Evolutionary conservation across 2,113 vertebrate genomes (phyloP), one percentile per base, ranked within the genome.

Genomic region (Solea solea): DNA sequence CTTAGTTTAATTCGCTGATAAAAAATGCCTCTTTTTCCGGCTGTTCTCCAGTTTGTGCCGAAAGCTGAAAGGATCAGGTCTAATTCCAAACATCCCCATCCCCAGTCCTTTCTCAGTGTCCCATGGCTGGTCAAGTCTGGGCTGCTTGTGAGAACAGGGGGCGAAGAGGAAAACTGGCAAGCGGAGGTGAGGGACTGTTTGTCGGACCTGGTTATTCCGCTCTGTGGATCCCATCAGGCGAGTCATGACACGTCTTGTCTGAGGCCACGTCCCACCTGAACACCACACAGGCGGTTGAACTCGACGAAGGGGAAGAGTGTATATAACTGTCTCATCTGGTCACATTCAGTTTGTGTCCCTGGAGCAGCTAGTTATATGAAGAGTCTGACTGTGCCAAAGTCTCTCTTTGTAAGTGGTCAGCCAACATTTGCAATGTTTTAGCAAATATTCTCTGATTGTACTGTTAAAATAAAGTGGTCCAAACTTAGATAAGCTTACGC

Each of bases 1-100:
- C 88, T 91, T 81, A 84, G 86, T 91, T 92, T 92, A 91, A 93
- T 92, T 90, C 87, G 82, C 88, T 88, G 91, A 90, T 91, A 86
- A 88, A 88, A 88, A 78, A 84, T 66, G 76, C 72, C 79, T 88
- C 59, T 76, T 84, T 14, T 82, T 80, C 55, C 48, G 68, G 62
- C 73, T 57, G 59, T 84, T 57, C 61, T 76, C 70, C 71, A 53
- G 73, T 76, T 86, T 46, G n/a, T 72, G 76, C 82, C 67, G 81
- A 88, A 83, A 88, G 84, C 87, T 71, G 79, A 85, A 79, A 70
- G 81, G 88, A 91, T 91, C 86, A 88, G 72, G 79, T 82, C 82
- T 85, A 88, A 92, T 4, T 83, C 86, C 83, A 86, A 86, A 85
- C 75, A 13, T 57, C 58, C 74, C 76, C 72, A 76, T 15, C 49